Evolutionary conservation across 2,888 invertebrate species (phyloP).

Genomic region (Tortrix viridana): DNA sequence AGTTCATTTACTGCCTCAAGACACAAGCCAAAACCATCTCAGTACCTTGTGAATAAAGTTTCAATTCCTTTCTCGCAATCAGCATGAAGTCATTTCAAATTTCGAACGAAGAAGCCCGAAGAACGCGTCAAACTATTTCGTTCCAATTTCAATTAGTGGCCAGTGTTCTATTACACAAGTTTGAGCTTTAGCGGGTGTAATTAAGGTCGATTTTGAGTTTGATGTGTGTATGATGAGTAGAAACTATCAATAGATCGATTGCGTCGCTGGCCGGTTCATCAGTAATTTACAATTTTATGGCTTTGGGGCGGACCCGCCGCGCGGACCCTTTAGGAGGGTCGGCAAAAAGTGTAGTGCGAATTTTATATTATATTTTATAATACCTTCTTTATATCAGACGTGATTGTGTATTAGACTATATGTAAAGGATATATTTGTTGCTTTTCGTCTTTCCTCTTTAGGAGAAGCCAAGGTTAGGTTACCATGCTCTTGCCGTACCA

Average conservation of each 20-base stretch:
- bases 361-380: neutral
- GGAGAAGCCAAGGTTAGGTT: no score
- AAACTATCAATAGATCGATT: conserved; percentile 79
- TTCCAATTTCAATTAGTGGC: conserved; percentile 28
- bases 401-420: neutral
- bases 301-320: conserved; percentile 67
- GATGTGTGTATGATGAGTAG: conserved; percentile 16
- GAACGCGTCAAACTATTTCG: conserved; percentile 35
- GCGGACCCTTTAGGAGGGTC: conserved; percentile 66
- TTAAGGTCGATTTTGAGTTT: conserved; percentile 2
- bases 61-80: neutral
- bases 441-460: no score
- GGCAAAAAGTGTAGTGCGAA: conserved; percentile 49
- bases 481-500: no score
- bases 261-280: conserved; percentile 76
- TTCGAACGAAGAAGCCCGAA: conserved; percentile 33
- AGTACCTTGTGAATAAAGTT: neutral
- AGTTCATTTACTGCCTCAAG: neutral
- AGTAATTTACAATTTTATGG: conserved; percentile 85
- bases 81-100: conserved; percentile 29
- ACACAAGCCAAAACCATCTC: neutral
- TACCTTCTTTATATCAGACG: neutral
- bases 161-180: neutral
- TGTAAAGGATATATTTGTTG: no score
- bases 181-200: conserved; percentile 4